A percentile compares a stretch with the other conserved stretches of the same genome.
These are phyloP conservation scores for Sinelater perroti DNA, from an alignment of 2,888 invertebrate species.

Conservation along the genomic window DNA sequence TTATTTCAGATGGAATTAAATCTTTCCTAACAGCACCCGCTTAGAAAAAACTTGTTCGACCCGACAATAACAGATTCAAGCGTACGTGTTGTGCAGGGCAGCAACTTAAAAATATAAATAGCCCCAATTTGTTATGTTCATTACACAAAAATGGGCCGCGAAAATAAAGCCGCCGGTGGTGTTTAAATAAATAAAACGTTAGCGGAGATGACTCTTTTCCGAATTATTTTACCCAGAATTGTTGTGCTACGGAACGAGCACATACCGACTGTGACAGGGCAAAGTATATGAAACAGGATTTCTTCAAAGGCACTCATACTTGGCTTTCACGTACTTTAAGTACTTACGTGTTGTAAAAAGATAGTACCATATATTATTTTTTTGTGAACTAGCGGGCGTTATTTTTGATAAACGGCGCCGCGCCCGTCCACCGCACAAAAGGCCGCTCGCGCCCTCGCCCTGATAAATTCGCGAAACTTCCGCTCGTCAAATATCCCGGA, in stretches of 20 bases:
- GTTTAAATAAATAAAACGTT: background rate
- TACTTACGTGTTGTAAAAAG: too few relatives aligned
- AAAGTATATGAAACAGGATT: too few relatives aligned
- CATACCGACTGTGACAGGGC: too few relatives aligned
- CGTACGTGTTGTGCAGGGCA: background rate
- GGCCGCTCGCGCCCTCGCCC: background rate
- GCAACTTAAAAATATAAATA: constrained; percentile 1
- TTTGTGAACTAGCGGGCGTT: constrained; percentile 1
- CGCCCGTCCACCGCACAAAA: constrained; percentile 12
- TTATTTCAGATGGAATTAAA: too few relatives aligned
- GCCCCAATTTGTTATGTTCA: background rate
- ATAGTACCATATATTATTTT: too few relatives aligned
- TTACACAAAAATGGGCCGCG: background rate
- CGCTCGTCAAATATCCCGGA: constrained; percentile 9
- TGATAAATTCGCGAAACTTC: constrained; percentile 13
- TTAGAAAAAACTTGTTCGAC: too few relatives aligned
- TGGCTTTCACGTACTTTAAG: too few relatives aligned
- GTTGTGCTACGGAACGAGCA: too few relatives aligned
- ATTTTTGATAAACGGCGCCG: constrained; percentile 9
- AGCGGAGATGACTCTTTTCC: background rate
- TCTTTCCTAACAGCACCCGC: too few relatives aligned
- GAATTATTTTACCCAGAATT: background rate
- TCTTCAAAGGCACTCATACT: too few relatives aligned
- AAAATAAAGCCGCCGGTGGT: background rate
- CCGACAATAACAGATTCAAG: background rate